A percentile compares a stretch with the other conserved stretches of the same genome.
Conservation (phyloP, 2,797 vertebrate species). For the Masticophis lateralis region DNA sequence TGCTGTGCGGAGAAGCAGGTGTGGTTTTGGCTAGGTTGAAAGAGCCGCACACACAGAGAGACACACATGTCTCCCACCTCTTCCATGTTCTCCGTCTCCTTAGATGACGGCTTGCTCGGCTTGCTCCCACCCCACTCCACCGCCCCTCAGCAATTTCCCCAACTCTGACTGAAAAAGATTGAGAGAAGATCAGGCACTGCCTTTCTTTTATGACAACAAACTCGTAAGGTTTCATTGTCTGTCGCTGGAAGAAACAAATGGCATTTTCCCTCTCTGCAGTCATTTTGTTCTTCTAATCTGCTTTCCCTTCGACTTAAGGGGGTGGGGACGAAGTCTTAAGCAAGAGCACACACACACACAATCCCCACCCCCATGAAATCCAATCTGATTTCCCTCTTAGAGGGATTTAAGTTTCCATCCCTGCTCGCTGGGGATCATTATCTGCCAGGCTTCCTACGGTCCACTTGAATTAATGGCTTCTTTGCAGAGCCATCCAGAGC, state of each 20-base stretch:
- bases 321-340: not conserved
- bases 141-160: not conserved
- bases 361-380: too few species aligned
- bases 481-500: not conserved
- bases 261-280: too few species aligned
- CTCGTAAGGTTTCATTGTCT: not conserved
- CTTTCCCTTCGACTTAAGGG: not conserved
- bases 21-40: slow-evolving; percentile 12
- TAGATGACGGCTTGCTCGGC: not conserved
- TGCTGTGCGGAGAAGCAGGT: not conserved
- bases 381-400: not conserved
- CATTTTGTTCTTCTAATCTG: not conserved
- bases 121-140: too few species aligned
- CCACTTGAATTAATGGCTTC: not conserved
- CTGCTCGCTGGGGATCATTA: too few species aligned
- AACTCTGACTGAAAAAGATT: not conserved
- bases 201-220: not conserved
- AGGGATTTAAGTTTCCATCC: not conserved
- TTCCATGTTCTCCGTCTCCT: not conserved
- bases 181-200: not conserved
- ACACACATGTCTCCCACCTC: too few species aligned
- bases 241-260: not conserved
- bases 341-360: not conserved
- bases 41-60: not conserved
- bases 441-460: not conserved